Conservation (phyloP, 2,113 vertebrate species). For the Bos taurus region ARS-UCD2.0 NC_037331.1:9393501-9394000, state of each 20-base stretch:
- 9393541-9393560: background rate
- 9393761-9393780: background rate
- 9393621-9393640: background rate
- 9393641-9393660: background rate
- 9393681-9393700: background rate
- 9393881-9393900: background rate
- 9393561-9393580: background rate
- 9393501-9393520: background rate
- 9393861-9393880: background rate
- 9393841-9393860: background rate
- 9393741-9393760: background rate
- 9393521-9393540: background rate
- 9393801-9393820: background rate
- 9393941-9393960: background rate
- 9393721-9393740: background rate
- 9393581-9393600: background rate
- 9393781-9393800: background rate
- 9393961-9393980: background rate
- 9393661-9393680: background rate
- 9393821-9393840: background rate
- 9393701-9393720: background rate
- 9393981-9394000: background rate
- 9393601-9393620: background rate
- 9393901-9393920: background rate
- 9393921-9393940: background rate